These are phyloP conservation scores for Phlogophora meticulosa DNA, from an alignment of 2,888 invertebrate species.

Conservation along the genomic window DNA sequence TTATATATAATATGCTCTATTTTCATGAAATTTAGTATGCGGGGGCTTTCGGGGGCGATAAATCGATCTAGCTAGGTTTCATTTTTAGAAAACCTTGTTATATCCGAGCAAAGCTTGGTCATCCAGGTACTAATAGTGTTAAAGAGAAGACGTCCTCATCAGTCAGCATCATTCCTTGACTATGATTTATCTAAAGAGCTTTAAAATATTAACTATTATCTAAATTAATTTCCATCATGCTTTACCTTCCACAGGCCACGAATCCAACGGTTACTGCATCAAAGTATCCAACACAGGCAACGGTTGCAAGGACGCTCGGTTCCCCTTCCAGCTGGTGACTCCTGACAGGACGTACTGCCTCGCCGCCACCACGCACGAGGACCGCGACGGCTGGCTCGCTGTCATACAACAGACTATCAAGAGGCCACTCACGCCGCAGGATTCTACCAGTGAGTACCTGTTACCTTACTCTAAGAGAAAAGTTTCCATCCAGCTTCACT, in stretches of 20 bases:
- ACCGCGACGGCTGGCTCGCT: constrained; percentile 95
- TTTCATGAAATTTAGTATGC: no score
- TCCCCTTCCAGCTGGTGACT: constrained; percentile 95
- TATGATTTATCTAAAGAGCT: no score
- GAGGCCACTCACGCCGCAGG: constrained; percentile 94
- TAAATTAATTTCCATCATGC: no score
- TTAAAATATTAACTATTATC: no score
- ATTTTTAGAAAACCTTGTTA: no score
- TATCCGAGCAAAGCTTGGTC: no score
- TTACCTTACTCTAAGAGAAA: constrained; percentile 9
- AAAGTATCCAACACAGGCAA: constrained; percentile 90
- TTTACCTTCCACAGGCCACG: constrained; percentile 90
- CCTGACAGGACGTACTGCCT: constrained; percentile 95
- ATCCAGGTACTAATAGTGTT: no score
- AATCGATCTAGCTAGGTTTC: no score
- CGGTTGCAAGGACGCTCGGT: constrained; percentile 94
- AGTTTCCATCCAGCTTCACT: constrained; percentile 93
- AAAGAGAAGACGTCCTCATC: no score
- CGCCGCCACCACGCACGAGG: constrained; percentile 94
- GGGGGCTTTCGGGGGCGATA: no score
- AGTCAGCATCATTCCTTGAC: no score
- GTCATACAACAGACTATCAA: constrained; percentile 94
- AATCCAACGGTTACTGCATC: constrained; percentile 94
- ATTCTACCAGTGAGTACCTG: constrained; percentile 92
- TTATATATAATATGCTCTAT: no score